phyloP scores from a whole-genome alignment of 2,797 vertebrate species.

The Thalassophryne amazonica region DNA sequence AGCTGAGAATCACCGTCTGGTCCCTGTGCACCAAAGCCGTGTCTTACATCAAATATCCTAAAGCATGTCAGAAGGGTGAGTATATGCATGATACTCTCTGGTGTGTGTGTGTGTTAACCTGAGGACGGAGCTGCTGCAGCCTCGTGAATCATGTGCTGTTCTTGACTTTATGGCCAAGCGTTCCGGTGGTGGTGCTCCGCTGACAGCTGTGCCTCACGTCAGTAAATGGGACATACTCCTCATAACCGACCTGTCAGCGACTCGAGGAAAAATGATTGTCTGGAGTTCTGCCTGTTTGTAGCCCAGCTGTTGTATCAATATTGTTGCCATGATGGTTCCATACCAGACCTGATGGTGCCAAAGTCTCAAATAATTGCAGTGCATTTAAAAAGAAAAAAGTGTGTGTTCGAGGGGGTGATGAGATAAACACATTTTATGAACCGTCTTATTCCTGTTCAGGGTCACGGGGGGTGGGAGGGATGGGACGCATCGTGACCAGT shows the following conservation, averaged over 20 bases:
- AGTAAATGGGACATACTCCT: slow-evolving; percentile 70
- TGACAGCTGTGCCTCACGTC: slow-evolving; percentile 73
- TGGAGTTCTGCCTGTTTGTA: slow-evolving; percentile 53
- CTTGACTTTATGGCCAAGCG: slow-evolving; percentile 59
- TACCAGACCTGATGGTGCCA: slow-evolving; percentile 28
- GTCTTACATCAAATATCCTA: slow-evolving; percentile 98
- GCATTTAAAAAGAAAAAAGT: too few relatives aligned
- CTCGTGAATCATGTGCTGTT: slow-evolving; percentile 48
- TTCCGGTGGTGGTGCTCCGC: slow-evolving; percentile 43
- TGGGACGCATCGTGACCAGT: too few relatives aligned
- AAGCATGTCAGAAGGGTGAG: slow-evolving; percentile 95
- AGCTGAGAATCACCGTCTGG: slow-evolving; percentile 97
- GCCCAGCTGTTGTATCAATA: slow-evolving; percentile 48
- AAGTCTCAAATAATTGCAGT: slow-evolving; percentile 23
- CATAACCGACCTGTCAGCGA: slow-evolving; percentile 75
- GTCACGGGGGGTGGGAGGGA: too few relatives aligned
- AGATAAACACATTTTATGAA: too few relatives aligned
- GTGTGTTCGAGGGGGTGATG: too few relatives aligned
- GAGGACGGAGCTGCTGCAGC: slow-evolving; percentile 49
- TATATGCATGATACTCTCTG: slow-evolving; percentile 35
- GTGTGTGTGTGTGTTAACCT: slow-evolving; percentile 25
- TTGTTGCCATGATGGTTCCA: slow-evolving; percentile 31
- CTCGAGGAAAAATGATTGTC: slow-evolving; percentile 67
- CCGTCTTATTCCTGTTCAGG: too few relatives aligned
- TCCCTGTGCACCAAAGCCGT: slow-evolving; percentile 96